These are phyloP conservation scores for Tursiops truncatus DNA, from an alignment of 2,113 vertebrate genomes.

Conservation along the genomic window DNA sequence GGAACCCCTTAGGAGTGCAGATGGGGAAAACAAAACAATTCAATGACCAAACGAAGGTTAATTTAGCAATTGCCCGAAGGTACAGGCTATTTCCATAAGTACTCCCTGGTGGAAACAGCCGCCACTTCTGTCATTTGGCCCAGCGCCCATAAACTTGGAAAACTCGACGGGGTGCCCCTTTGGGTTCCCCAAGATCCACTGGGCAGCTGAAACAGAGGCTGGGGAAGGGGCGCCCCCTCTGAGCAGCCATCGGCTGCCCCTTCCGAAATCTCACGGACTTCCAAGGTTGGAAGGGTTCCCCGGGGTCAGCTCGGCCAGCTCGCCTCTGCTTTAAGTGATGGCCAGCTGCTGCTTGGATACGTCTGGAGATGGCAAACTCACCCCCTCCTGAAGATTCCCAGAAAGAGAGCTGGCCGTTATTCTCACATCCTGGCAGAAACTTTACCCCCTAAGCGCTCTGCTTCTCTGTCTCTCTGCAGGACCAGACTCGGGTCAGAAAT, in stretches of 20 bases:
- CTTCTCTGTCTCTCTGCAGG: no score
- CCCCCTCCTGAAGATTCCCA: neutral
- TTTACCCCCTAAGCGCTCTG: fast-evolving
- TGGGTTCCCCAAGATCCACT: no score
- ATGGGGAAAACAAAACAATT: neutral
- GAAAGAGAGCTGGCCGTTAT: neutral
- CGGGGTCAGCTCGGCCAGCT: neutral
- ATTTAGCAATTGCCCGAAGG: neutral
- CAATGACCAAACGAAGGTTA: neutral
- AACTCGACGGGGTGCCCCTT: fast-evolving
- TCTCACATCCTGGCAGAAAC: neutral
- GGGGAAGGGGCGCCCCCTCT: fast-evolving
- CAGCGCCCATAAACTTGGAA: fast-evolving
- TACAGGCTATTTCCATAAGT: fast-evolving
- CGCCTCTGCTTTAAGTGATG: fast-evolving
- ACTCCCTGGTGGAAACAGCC: fast-evolving
- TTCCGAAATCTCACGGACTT: neutral
- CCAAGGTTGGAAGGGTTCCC: fast-evolving
- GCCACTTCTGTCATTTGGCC: neutral
- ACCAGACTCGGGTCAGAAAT: fast-evolving
- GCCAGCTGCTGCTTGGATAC: neutral
- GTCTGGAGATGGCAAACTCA: fast-evolving
- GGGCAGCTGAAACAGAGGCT: neutral
- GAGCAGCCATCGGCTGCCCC: fast-evolving
- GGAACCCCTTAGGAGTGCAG: neutral